These are phyloP conservation scores for Agrilus biguttatus DNA, from an alignment of 2,888 invertebrate genomes.

Conservation along the genomic window DNA sequence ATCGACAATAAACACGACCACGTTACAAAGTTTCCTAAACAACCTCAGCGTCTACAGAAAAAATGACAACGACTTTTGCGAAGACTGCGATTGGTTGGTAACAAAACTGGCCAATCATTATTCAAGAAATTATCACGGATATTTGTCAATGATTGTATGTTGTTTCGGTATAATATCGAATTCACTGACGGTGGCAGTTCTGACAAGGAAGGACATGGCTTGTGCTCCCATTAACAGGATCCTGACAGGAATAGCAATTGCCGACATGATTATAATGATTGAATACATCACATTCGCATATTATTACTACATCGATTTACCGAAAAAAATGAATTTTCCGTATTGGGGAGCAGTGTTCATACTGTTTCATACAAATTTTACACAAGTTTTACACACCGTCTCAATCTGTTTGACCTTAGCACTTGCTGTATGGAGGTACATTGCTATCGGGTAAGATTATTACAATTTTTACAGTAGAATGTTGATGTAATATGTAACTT, in stretches of 20 bases:
- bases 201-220: conserved; percentile 69
- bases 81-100: conserved; percentile 9
- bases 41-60: no score
- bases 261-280: conserved; percentile 81
- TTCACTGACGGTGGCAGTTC: conserved; percentile 70
- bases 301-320: conserved; percentile 50
- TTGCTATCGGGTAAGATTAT: conserved; percentile 59
- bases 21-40: no score
- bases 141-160: conserved; percentile 70
- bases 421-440: conserved; percentile 76
- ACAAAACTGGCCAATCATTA: conserved; percentile 45
- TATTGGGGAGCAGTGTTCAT: conserved; percentile 61
- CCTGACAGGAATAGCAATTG: conserved; percentile 70
- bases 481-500: no score
- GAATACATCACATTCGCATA: conserved; percentile 67
- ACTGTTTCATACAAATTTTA: conserved; percentile 68
- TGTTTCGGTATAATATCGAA: conserved; percentile 79
- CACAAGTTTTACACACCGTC: conserved; percentile 67
- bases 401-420: conserved; percentile 70
- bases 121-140: conserved; percentile 59
- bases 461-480: no score
- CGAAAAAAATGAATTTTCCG: conserved; percentile 49
- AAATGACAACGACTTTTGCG: conserved; percentile 1
- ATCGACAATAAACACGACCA: no score
- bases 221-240: conserved; percentile 77